A percentile compares a stretch with the other conserved stretches of the same genome.
These are phyloP conservation scores for Alosa alosa DNA, from an alignment of 2,113 vertebrate species.

Conservation along the genomic window DNA sequence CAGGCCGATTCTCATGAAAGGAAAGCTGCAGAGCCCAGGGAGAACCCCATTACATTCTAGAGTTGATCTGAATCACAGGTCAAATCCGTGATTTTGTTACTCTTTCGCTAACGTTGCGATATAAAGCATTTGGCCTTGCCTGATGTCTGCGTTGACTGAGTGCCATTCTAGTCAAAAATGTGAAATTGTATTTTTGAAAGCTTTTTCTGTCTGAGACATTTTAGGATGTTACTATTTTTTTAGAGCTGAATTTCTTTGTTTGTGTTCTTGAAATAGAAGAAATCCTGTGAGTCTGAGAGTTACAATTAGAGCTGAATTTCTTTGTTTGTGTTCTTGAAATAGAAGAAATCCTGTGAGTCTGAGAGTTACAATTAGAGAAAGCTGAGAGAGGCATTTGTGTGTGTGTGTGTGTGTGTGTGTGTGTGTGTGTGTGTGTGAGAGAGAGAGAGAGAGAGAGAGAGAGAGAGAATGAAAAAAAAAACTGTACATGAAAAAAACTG, in stretches of 20 bases:
- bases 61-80: too few relatives aligned
- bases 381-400: background rate
- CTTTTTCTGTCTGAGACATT: background rate
- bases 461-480: too few relatives aligned
- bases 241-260: background rate
- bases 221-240: background rate
- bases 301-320: background rate
- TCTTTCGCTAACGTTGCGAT: too few relatives aligned
- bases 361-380: constrained; percentile 7
- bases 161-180: too few relatives aligned
- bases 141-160: too few relatives aligned
- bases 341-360: background rate
- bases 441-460: too few relatives aligned
- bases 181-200: background rate
- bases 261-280: background rate
- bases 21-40: too few relatives aligned
- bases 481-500: background rate
- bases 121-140: too few relatives aligned
- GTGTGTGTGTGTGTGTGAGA: too few relatives aligned
- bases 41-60: too few relatives aligned
- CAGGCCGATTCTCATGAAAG: too few relatives aligned
- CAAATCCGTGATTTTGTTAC: too few relatives aligned
- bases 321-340: background rate
- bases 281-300: background rate
- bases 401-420: background rate